Conservation (phyloP, 2,797 vertebrate species). For the Gymnothorax javanicus region DNA sequence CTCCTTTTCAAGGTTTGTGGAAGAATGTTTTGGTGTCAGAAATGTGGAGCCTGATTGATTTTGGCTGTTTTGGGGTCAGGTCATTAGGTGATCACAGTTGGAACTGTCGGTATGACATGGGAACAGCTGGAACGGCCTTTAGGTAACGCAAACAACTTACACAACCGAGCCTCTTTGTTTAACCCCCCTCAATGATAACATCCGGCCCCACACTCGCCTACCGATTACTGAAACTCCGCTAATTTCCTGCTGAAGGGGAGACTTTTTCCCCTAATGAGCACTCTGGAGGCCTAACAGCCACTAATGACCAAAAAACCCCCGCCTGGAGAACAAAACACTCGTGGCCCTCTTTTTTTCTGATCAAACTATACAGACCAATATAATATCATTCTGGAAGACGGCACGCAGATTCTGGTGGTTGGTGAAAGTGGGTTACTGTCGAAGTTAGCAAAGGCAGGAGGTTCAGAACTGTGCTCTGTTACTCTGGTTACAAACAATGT, state of each 20-base stretch:
- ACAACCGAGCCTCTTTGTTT: constrained; percentile 42
- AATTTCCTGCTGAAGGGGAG: constrained; percentile 28
- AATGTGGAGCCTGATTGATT: constrained; percentile 37
- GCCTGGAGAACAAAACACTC: not conserved
- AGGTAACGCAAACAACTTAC: constrained; percentile 8
- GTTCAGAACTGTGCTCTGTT: not conserved
- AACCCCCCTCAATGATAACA: constrained; percentile 58
- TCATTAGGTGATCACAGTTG: not conserved
- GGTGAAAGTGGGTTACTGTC: not conserved
- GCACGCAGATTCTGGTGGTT: not conserved
- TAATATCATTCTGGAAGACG: not conserved
- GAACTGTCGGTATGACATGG: not conserved
- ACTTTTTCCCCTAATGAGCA: constrained; percentile 11
- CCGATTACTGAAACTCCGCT: constrained; percentile 26
- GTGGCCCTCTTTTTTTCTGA: not conserved
- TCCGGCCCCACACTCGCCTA: constrained; percentile 48
- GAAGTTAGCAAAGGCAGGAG: not conserved
- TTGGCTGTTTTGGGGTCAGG: constrained; percentile 33
- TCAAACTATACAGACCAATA: not conserved
- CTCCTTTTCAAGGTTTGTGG: constrained; percentile 9
- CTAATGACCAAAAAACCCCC: not conserved
- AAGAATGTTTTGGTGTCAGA: constrained; percentile 46
- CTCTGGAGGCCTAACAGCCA: not conserved
- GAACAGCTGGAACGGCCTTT: constrained; percentile 32
- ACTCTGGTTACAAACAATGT: not conserved